These are phyloP conservation scores for Bungarus multicinctus DNA, from an alignment of 2,113 vertebrate species.

Conservation along the genomic window DNA sequence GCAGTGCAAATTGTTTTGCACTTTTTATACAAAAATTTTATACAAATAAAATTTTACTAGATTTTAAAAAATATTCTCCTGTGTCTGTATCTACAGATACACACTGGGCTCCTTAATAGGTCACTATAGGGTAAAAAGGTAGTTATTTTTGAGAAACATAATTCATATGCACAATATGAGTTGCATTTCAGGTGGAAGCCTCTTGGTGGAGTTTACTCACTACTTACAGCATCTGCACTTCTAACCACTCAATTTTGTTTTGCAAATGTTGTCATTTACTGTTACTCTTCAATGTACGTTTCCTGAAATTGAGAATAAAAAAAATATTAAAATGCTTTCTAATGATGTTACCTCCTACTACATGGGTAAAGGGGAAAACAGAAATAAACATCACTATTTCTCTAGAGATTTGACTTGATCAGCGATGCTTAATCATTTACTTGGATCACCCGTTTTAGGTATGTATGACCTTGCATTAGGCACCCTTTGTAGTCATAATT, in stretches of 20 bases:
- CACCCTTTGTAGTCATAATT: background rate
- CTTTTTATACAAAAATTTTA: background rate
- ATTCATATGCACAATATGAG: background rate
- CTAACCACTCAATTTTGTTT: background rate
- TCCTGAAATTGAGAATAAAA: background rate
- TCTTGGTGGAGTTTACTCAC: background rate
- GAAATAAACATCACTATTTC: background rate
- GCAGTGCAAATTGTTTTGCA: background rate
- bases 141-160: background rate
- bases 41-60: background rate
- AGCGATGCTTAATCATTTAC: background rate
- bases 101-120: background rate
- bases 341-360: background rate
- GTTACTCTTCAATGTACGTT: background rate
- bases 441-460: background rate
- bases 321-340: background rate
- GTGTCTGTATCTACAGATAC: background rate
- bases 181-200: background rate
- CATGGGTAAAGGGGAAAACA: no score
- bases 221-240: background rate
- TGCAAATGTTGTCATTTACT: background rate
- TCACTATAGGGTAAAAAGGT: background rate
- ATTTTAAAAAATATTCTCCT: no score
- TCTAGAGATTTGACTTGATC: background rate
- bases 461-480: background rate